A percentile compares a stretch with the other conserved stretches of the same genome.
phyloP scores from a whole-genome alignment of 2,113 vertebrate genomes.

The Kryptolebias marmoratus region DNA sequence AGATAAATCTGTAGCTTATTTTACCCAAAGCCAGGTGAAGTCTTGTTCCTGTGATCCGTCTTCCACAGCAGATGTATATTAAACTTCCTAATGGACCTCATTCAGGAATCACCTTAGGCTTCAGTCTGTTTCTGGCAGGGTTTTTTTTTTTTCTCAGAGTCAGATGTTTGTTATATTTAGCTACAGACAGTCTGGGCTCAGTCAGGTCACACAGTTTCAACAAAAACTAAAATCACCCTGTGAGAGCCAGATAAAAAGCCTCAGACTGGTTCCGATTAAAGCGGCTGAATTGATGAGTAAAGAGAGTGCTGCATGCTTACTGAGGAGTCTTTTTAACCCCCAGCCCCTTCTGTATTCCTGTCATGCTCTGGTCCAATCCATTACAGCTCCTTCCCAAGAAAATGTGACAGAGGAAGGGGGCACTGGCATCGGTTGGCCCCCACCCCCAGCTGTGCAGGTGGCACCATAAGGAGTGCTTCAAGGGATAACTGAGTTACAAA shows the following conservation, averaged over 20 bases:
- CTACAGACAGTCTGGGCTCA: neutral
- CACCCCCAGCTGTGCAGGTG: conserved; percentile 50
- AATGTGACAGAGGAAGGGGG: conserved; percentile 61
- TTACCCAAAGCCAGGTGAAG: neutral
- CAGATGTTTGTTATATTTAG: neutral
- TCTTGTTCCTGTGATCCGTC: neutral
- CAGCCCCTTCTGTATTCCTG: conserved; percentile 60
- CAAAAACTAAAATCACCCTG: neutral
- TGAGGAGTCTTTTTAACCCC: conserved; percentile 51
- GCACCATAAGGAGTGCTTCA: neutral
- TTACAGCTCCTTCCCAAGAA: conserved; percentile 72
- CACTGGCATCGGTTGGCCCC: conserved; percentile 6
- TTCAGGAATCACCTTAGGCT: neutral
- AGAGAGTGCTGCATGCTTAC: conserved; percentile 59
- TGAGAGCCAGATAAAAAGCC: conserved; percentile 19
- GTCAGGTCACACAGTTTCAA: neutral
- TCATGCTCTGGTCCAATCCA: conserved; percentile 72
- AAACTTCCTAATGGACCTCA: neutral
- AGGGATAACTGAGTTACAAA: conserved; percentile 16
- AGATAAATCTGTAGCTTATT: neutral
- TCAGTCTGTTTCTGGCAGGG: neutral
- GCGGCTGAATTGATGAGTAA: conserved; percentile 44
- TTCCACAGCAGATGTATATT: neutral
- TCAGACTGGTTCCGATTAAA: conserved; percentile 26
- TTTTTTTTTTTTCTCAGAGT: neutral